Base-by-base conservation (phyloP, 2,888 invertebrate genomes). In the Drosophila aldrichi region DNA sequence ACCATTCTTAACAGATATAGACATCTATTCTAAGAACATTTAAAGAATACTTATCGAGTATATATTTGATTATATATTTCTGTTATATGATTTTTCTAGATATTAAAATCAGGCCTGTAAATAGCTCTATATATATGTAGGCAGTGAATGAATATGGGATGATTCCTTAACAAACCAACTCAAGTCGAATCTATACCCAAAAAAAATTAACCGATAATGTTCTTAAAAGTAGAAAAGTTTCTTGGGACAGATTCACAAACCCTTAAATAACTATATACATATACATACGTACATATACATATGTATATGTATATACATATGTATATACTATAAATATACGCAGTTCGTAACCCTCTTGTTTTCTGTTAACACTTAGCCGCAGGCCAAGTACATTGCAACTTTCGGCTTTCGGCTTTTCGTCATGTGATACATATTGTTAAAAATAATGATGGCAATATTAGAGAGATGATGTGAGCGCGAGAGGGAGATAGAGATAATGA, bases 331-430 rank as follows among this genome's bases (percentile, higher is more conserved):
- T 16, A 32, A 29, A 3, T 57, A 12, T 29, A 6, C 25, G 9
- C 16, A 40, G 46, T 1, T 12, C 9, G 22, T 36, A 18, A 48
- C 54, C 41, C 54, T 14, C 22, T 22, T 38, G 2, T 22, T 43
- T 12, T 3, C 14, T 38, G 36, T 36, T 41, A 20, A 25, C 29
- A 20, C 18, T 49, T 58, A 36, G 58, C 58, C 67, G 29, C 22
- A 54, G 82, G 75, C 66, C 34, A 82, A 52, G 68, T 65, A 46
- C 55, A 46, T 46, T 54, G 65, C 65, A 66, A 85, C 80, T 82
- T 77, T 83, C 70, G 78, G 74, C 81, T 68, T 72, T 70, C 74
- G 74, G 78, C 71, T 78, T 67, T 72, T 70, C 68, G 71, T 66
- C 61, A 82, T 84, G 80, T 44, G 79, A 78, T 84, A 81, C 69